These are phyloP conservation scores for Scaptomyza graminum DNA, from an alignment of 1,140 invertebrate species.

Conservation along the genomic window DNA sequence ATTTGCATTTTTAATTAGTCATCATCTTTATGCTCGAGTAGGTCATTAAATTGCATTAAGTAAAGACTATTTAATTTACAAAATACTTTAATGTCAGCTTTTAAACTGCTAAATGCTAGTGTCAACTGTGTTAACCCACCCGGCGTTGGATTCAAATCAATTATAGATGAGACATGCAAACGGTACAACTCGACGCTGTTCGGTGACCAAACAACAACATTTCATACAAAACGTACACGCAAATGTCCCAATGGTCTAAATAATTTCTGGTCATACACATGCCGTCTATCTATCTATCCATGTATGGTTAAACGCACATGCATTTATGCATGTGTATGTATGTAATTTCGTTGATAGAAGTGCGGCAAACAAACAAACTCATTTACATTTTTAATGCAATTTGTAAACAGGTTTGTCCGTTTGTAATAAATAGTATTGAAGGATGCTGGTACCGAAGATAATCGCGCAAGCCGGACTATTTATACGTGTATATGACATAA, in stretches of 20 bases:
- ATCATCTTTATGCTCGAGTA: conserved; percentile 12
- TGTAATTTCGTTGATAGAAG: conserved; percentile 25
- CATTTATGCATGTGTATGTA: background rate
- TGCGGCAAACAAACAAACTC: conserved; percentile 73
- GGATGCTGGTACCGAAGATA: too few species aligned
- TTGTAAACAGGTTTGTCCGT: conserved; percentile 58
- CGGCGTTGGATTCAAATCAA: conserved; percentile 56
- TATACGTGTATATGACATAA: background rate
- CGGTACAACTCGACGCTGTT: conserved; percentile 39
- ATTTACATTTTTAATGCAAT: conserved; percentile 82
- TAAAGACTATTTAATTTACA: conserved; percentile 35
- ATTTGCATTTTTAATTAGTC: conserved; percentile 44
- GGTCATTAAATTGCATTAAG: conserved; percentile 21
- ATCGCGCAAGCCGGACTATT: background rate
- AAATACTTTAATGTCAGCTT: conserved; percentile 45
- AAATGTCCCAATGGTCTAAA: conserved; percentile 70
- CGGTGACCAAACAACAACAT: conserved; percentile 45
- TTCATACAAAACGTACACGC: conserved; percentile 62
- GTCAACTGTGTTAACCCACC: conserved; percentile 32
- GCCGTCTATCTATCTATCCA: conserved; percentile 1
- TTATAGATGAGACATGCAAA: conserved; percentile 69
- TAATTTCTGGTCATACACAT: conserved; percentile 58
- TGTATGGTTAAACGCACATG: conserved; percentile 2
- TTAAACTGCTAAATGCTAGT: conserved; percentile 25
- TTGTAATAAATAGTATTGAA: background rate